Conservation (phyloP, 1,140 invertebrate species). For the Leptopilina boulardi region DNA sequence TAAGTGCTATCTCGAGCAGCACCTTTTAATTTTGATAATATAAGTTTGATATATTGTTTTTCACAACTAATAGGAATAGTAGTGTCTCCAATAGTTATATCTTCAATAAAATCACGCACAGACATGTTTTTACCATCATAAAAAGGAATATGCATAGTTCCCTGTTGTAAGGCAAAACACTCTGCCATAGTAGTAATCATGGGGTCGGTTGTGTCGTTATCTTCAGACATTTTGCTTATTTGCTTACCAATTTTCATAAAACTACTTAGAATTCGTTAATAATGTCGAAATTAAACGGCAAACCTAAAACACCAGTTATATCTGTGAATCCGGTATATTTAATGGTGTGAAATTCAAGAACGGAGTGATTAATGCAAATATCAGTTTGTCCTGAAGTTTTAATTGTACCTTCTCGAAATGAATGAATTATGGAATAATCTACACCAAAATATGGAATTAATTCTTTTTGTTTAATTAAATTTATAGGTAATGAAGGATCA, state of each 20-base stretch:
- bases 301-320: not conserved
- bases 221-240: too few species aligned
- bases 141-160: not conserved
- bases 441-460: not conserved
- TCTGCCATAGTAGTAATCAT: not conserved
- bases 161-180: not conserved
- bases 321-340: not conserved
- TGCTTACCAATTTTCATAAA: not conserved
- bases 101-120: conserved; percentile 27
- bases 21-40: conserved; percentile 4
- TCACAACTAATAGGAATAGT: not conserved
- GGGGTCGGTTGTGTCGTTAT: not conserved
- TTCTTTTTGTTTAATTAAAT: not conserved
- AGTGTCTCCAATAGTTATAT: not conserved
- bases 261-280: not conserved
- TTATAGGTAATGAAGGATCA: not conserved
- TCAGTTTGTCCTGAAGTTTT: not conserved
- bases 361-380: not conserved
- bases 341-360: not conserved
- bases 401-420: not conserved
- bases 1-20: not conserved
- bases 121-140: not conserved
- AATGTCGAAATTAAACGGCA: not conserved
- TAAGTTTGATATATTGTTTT: not conserved
- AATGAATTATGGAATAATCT: not conserved